A percentile compares a stretch with the other conserved stretches of the same genome.
Conservation (phyloP, 2,888 invertebrate species). For the Melolontha melolontha region DNA sequence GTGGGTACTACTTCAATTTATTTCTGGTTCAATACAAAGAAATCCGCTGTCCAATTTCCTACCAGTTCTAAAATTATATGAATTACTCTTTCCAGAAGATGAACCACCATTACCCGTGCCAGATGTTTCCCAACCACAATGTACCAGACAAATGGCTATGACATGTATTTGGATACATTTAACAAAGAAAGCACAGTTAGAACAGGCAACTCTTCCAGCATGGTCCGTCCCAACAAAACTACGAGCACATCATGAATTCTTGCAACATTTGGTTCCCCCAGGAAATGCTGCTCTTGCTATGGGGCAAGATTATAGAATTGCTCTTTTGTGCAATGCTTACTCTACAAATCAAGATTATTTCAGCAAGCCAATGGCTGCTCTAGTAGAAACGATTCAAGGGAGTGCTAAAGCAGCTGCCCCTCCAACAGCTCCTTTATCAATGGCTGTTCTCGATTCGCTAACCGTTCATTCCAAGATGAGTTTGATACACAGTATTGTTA, state of each 20-base stretch:
- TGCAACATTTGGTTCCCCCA: constrained; percentile 86
- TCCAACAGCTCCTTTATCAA: constrained; percentile 85
- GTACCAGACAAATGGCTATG: constrained; percentile 92
- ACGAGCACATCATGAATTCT: constrained; percentile 72
- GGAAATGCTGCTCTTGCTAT: constrained; percentile 77
- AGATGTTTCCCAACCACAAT: constrained; percentile 87
- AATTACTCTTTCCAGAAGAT: constrained; percentile 92
- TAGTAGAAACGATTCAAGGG: constrained; percentile 85
- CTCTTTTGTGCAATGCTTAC: constrained; percentile 94
- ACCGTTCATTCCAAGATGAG: constrained; percentile 98
- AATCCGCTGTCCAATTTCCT: constrained; percentile 91
- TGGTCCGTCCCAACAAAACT: constrained; percentile 61
- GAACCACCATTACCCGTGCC: constrained; percentile 91
- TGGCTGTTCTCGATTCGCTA: constrained; percentile 92
- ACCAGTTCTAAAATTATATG: constrained; percentile 91
- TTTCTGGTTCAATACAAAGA: constrained; percentile 95
- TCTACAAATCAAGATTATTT: constrained; percentile 94
- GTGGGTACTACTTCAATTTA: constrained; percentile 98
- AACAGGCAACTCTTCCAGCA: constrained; percentile 73
- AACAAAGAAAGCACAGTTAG: constrained; percentile 91
- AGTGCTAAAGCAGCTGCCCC: constrained; percentile 56
- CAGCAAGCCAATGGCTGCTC: constrained; percentile 90
- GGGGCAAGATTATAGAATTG: constrained; percentile 90
- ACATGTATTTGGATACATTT: constrained; percentile 98
- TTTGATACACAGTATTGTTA: constrained; percentile 76